Base-by-base conservation (phyloP, 1,140 invertebrate species). In the Megathymus violae region DNA sequence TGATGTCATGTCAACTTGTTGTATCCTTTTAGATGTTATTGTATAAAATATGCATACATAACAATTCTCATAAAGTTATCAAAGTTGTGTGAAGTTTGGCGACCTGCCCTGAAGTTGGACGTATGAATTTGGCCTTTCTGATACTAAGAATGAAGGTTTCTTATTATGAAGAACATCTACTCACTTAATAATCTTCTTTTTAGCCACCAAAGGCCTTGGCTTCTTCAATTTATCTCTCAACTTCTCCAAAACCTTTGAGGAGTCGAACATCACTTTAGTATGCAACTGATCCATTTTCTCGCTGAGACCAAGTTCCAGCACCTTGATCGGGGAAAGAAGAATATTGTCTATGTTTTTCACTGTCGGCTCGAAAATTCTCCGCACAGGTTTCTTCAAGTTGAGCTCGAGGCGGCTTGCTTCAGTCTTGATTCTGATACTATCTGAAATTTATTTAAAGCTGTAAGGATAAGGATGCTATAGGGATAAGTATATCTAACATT, bases 141-240 rank as follows among this genome's bases (percentile, higher is more conserved):
- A n/a, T n/a, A n/a, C n/a, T n/a, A n/a, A n/a, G n/a, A n/a, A n/a
- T n/a, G n/a, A n/a, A n/a, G n/a, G n/a, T n/a, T n/a, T n/a, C n/a
- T n/a, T n/a, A n/a, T n/a, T n/a, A n/a, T n/a, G n/a, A n/a, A n/a
- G n/a, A n/a, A n/a, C n/a, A n/a, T n/a, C n/a, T n/a, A n/a, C 10
- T 25, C 13, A 87, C 84, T 73, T 68, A 6, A 85, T 67, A 66
- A 85, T 79, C 38, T 64, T 84, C 56, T 51, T 78, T 50, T 83
- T 84, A 1, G 50, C 78, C 19, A 65, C 43, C 54, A 85, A 48
- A 0, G 85, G 85, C 22, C 69, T 76, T 0, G 85, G 85, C 22
- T 77, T 82, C 19, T 41, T 72, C 0, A 85, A 74, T 22, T 56
- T 74, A n/a, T 61, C 38, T 14, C 67, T 59, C 34, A 84, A 44